A percentile compares a stretch with the other conserved stretches of the same genome.
These are phyloP conservation scores for Sitobion miscanthi DNA, from an alignment of 1,140 invertebrate species.

Conservation along the genomic window DNA sequence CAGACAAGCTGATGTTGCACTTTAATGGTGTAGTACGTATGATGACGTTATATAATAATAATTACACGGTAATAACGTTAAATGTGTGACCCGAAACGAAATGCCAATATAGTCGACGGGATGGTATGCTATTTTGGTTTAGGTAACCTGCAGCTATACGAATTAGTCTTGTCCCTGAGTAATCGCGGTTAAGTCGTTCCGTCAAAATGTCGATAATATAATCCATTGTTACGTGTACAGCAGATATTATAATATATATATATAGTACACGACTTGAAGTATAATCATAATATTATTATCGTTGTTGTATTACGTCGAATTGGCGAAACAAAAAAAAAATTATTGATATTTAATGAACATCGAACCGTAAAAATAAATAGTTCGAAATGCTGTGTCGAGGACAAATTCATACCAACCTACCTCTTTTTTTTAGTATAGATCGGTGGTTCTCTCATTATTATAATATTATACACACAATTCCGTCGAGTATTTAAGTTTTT, in stretches of 20 bases:
- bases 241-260: neutral
- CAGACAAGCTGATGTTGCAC: neutral
- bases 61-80: neutral
- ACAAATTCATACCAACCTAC: neutral
- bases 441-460: neutral
- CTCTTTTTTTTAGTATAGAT: neutral
- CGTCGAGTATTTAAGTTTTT: neutral
- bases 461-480: neutral
- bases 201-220: neutral
- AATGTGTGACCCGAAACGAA: neutral
- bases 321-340: neutral
- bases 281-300: neutral
- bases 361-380: neutral
- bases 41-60: neutral
- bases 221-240: neutral
- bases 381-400: neutral
- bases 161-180: neutral
- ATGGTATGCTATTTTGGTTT: neutral
- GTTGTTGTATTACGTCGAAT: neutral
- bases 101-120: neutral
- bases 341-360: neutral
- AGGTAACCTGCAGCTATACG: neutral
- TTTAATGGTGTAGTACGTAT: neutral
- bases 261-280: neutral
- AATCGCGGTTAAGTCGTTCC: neutral